phyloP scores from a whole-genome alignment of 2,113 vertebrate species.

The Orthonyx spaldingii region DNA sequence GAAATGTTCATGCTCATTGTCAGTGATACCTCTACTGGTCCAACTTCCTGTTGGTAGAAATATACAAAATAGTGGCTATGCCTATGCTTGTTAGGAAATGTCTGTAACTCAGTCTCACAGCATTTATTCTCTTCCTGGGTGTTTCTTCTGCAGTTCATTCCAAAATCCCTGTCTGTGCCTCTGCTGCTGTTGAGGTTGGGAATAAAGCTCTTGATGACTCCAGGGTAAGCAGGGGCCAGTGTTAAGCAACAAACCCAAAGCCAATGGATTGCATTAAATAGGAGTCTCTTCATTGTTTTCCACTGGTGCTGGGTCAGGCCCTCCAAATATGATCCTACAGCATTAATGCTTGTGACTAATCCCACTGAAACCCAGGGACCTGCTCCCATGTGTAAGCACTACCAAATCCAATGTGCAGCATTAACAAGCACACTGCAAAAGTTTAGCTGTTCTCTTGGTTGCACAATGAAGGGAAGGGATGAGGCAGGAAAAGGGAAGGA shows the following conservation, averaged over 20 bases:
- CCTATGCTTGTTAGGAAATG: not conserved
- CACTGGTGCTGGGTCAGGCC: not conserved
- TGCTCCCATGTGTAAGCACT: not conserved
- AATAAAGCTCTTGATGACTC: not conserved
- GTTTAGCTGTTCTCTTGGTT: not conserved
- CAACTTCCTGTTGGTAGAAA: not conserved
- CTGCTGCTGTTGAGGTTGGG: not conserved
- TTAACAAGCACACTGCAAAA: not conserved
- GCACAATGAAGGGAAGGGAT: not conserved
- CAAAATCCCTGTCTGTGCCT: not conserved
- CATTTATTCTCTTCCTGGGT: not conserved
- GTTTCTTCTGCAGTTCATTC: not conserved
- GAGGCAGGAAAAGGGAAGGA: not conserved
- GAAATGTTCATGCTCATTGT: not conserved
- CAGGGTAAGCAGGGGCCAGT: not conserved
- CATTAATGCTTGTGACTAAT: not conserved
- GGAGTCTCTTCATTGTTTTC: not conserved
- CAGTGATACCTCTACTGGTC: not conserved
- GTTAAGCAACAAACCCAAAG: not conserved
- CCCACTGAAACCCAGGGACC: not conserved
- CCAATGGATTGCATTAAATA: not conserved
- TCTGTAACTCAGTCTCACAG: not conserved
- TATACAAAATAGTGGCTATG: not conserved
- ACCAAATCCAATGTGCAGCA: fast-evolving
- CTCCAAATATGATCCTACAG: not conserved